These are phyloP conservation scores for Cosmorhoe ocellata DNA, from an alignment of 2,888 invertebrate genomes.

Conservation along the genomic window DNA sequence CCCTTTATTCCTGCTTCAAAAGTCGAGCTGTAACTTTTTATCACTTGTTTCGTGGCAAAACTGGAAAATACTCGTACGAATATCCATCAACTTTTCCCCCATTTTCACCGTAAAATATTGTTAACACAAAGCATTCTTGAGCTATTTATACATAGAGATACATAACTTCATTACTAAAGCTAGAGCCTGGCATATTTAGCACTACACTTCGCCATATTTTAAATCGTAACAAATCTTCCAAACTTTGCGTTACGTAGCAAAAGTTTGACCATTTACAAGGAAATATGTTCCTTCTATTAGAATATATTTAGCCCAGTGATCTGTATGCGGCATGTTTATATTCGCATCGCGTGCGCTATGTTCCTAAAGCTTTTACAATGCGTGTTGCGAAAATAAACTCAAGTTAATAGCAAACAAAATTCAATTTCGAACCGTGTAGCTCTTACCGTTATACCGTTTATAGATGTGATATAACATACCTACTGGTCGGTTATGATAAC, in stretches of 20 bases:
- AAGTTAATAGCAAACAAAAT: constrained; percentile 45
- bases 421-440: constrained; percentile 40
- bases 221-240: constrained; percentile 57
- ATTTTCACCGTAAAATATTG: neutral
- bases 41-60: neutral
- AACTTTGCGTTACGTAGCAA: constrained; percentile 56
- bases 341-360: constrained; percentile 59
- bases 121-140: constrained; percentile 1
- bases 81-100: neutral
- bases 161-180: constrained; percentile 31
- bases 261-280: constrained; percentile 74
- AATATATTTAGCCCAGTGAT: constrained; percentile 56
- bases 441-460: constrained; percentile 61
- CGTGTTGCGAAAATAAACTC: constrained; percentile 46
- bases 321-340: constrained; percentile 62
- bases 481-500: constrained; percentile 48
- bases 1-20: too few relatives aligned
- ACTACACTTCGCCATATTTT: constrained; percentile 43
- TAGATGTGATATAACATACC: constrained; percentile 62
- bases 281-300: constrained; percentile 76
- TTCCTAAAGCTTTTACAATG: constrained; percentile 29
- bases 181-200: constrained; percentile 40
- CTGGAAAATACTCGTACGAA: neutral
- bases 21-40: neutral
- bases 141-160: constrained; percentile 9